Evolutionary conservation across 2,888 invertebrate species (phyloP), one percentile per base, ranked within the genome.

Genomic region (Artemia sinica): DNA sequence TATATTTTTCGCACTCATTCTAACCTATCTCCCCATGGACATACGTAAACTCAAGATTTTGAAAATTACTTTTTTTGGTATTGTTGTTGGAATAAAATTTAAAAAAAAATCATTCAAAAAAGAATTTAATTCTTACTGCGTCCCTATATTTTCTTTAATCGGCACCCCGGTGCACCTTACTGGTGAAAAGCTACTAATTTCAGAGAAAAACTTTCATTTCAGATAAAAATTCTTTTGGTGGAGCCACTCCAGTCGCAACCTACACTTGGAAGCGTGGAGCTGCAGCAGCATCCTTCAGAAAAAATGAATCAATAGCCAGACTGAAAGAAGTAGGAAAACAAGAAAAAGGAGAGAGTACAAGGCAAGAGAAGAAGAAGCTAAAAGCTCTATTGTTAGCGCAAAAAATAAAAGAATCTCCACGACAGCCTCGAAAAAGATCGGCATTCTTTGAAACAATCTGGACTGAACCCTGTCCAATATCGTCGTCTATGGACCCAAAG

Each of bases 351-450:
- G 63, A 58, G 28, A 28, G 14, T n/a, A 10, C 9, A 58, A 28
- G 14, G 8, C n/a, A 58, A 58, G 63, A 58, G 63, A 58, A 58
- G 63, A 58, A 58, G 63, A 58, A 10, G 63, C 63, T 58, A n/a
- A 58, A 58, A 58, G 63, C 63, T 28, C 28, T 58, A 1, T 8
- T 10, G 9, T 18, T 58, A n/a, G 63, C 11, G n/a, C 63, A 58
- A 58, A 58, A 58, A 58, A 58, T 58, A 9, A 58, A 58, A 58
- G 63, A 58, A 28, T n/a, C n/a, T 18, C 63, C 63, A 58, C n/a
- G 28, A 58, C 63, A 58, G 63, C 63, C 63, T 58, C 63, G 14
- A 58, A 41, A 41, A 41, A 41, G 41, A 41, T 41, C 41, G 41
- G 6, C 4, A 3, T 41, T 41, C 41, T 41, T 41, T 41, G 63